A percentile compares a stretch with the other conserved stretches of the same genome.
phyloP scores from a whole-genome alignment of 2,888 invertebrate genomes.

The Ariolimax columbianus region DNA sequence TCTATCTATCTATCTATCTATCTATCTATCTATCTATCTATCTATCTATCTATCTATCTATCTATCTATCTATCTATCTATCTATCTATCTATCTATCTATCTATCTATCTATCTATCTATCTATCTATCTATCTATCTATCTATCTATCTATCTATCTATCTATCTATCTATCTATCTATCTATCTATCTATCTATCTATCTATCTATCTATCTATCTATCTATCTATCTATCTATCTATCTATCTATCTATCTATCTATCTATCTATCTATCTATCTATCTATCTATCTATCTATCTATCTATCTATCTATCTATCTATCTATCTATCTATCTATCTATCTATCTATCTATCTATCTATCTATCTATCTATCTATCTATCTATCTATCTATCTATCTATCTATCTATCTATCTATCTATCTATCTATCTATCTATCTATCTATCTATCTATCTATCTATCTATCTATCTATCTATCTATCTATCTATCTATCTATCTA shows the following conservation, averaged over 20 bases:
- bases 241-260: no score
- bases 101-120: background rate
- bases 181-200: no score
- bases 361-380: conserved; percentile 20
- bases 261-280: background rate
- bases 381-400: conserved; percentile 18
- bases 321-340: conserved; percentile 20
- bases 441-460: conserved; percentile 20
- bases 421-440: conserved; percentile 18
- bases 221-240: no score
- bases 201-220: no score
- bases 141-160: no score
- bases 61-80: conserved; percentile 14
- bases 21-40: conserved; percentile 14
- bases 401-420: conserved; percentile 18
- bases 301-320: conserved; percentile 20
- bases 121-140: background rate
- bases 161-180: no score
- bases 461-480: conserved; percentile 20
- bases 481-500: conserved; percentile 20
- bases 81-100: conserved; percentile 14
- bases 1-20: no score
- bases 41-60: conserved; percentile 14
- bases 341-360: conserved; percentile 20
- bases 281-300: conserved; percentile 20